Conservation (phyloP, 1,140 invertebrate species). For the Sarcophaga peregrina region DNA sequence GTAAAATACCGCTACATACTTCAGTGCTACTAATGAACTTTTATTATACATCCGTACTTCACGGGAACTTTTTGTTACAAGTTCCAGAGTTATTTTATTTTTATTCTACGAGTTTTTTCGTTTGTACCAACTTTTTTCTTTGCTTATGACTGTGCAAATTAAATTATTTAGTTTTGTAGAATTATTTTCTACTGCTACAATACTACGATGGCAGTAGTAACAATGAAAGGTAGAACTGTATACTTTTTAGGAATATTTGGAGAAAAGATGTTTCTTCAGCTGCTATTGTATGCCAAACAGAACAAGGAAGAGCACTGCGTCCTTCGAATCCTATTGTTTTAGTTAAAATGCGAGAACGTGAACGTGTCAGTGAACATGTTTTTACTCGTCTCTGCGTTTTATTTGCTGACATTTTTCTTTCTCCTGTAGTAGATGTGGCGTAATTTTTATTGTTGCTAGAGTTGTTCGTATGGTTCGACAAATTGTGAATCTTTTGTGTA, state of each 20-base stretch:
- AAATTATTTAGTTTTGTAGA: conserved; percentile 66
- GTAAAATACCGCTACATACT: no score
- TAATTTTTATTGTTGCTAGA: conserved; percentile 25
- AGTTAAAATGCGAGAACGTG: background rate
- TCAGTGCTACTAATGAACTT: no score
- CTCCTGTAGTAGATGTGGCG: background rate
- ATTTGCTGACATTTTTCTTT: conserved; percentile 46
- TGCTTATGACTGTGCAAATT: conserved; percentile 54
- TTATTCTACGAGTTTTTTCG: no score
- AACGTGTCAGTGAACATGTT: background rate
- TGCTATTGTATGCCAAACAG: no score
- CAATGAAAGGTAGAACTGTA: conserved; percentile 34
- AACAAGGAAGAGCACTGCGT: background rate
- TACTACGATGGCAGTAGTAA: conserved; percentile 60
- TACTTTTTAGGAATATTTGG: no score
- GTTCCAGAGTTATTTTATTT: no score
- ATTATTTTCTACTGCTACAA: conserved; percentile 55
- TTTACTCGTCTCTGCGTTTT: conserved; percentile 49
- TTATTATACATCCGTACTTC: no score
- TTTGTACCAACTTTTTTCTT: background rate
- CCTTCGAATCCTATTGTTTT: background rate
- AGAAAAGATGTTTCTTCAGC: no score
- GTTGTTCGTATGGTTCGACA: conserved; percentile 15
- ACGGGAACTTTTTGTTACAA: no score
- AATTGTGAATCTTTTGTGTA: conserved; percentile 49